Evolutionary conservation across 2,888 invertebrate species (phyloP).

Genomic region (Drosophila nr. medialis): DNA sequence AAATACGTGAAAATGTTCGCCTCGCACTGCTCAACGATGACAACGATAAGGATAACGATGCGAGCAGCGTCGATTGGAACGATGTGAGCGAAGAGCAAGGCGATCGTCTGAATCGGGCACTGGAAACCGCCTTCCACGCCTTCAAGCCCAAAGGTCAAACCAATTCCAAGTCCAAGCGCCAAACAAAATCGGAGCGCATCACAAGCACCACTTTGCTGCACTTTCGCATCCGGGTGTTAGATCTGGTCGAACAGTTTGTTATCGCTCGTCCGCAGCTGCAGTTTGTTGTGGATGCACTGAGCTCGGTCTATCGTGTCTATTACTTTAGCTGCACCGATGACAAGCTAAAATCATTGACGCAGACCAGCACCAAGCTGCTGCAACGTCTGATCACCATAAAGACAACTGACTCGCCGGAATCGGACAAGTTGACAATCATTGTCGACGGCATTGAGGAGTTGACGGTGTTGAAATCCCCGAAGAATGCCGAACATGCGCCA

Average conservation of each 20-base stretch:
- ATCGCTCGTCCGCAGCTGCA: constrained; percentile 30
- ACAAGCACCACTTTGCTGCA: constrained; percentile 51
- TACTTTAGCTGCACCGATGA: not conserved
- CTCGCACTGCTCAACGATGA: constrained; percentile 36
- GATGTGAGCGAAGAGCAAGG: constrained; percentile 65
- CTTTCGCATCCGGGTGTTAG: constrained; percentile 60
- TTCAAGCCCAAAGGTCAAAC: constrained; percentile 18
- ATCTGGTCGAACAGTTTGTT: constrained; percentile 52
- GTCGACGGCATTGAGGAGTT: constrained; percentile 45
- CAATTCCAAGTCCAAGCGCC: constrained; percentile 29
- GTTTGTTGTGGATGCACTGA: constrained; percentile 38
- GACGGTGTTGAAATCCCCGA: constrained; percentile 2
- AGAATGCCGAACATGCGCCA: not conserved
- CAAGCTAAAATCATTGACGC: constrained; percentile 31
- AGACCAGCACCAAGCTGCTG: constrained; percentile 49
- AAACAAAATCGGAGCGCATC: constrained; percentile 57
- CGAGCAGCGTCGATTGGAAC: constrained; percentile 71
- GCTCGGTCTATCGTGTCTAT: constrained; percentile 35
- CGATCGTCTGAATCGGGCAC: constrained; percentile 58
- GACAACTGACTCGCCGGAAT: not conserved
- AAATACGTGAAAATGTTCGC: constrained; percentile 65
- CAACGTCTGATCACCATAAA: constrained; percentile 28
- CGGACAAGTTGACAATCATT: constrained; percentile 17
- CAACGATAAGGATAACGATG: constrained; percentile 33
- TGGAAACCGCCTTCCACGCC: constrained; percentile 57